Percentiles rank a stretch among this genome's conserved stretches.
phyloP scores from a whole-genome alignment of 2,888 invertebrate species.

The Hypolimnas misippus region DNA sequence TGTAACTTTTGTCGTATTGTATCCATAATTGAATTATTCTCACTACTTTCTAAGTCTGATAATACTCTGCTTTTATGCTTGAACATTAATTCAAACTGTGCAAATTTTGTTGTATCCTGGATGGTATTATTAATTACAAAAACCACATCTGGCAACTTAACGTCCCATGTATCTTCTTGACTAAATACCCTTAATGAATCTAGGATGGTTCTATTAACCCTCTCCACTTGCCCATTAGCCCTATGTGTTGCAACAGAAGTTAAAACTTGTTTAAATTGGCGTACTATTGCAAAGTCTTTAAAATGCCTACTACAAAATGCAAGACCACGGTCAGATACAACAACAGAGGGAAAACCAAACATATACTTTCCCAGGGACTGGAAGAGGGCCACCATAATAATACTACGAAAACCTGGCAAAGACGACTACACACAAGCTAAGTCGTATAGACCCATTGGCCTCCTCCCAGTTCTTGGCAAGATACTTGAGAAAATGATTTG shows the following conservation, averaged over 20 bases:
- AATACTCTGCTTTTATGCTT: neutral
- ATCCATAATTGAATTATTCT: neutral
- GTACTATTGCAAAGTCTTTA: constrained; percentile 39
- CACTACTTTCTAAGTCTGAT: neutral
- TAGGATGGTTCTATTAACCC: constrained; percentile 43
- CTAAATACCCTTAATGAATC: constrained; percentile 40
- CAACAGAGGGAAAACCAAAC: constrained; percentile 12
- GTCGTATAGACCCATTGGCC: neutral
- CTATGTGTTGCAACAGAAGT: constrained; percentile 44
- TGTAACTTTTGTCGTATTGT: too few species aligned
- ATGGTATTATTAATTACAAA: constrained; percentile 48
- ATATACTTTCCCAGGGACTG: neutral
- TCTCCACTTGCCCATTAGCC: constrained; percentile 47
- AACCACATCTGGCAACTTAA: constrained; percentile 39
- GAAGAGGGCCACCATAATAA: neutral
- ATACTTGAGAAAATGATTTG: neutral
- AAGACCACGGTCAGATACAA: constrained; percentile 39
- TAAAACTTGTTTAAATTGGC: constrained; percentile 44
- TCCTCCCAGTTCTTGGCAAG: neutral
- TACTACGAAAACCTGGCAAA: neutral
- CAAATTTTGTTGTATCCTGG: constrained; percentile 38
- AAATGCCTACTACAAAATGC: constrained; percentile 46
- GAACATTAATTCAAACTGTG: constrained; percentile 35
- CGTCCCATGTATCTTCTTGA: constrained; percentile 44
- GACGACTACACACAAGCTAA: neutral